Evolutionary conservation across 1,140 invertebrate species (phyloP).

Genomic region (Microplitis mediator): DNA sequence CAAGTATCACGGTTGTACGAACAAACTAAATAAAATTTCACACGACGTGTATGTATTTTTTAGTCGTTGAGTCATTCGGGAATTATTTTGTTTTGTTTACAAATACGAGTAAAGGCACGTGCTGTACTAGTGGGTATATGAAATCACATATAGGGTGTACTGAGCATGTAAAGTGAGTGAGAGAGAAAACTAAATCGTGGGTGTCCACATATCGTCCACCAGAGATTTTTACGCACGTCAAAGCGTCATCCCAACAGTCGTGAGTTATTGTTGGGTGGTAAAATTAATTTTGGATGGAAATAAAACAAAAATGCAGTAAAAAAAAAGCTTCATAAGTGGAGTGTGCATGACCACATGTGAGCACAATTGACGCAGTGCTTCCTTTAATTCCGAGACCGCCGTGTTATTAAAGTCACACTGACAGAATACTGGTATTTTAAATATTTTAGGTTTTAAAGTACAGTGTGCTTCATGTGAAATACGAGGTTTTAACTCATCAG

Average conservation of each 20-base stretch:
- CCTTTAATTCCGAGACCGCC: slow-evolving; percentile 12
- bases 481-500: background rate
- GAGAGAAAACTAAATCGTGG: background rate
- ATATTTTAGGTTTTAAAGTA: slow-evolving; percentile 1
- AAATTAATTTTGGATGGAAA: slow-evolving; percentile 43
- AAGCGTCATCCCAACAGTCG: slow-evolving; percentile 39
- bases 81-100: slow-evolving; percentile 19
- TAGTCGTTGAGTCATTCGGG: slow-evolving; percentile 9
- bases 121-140: background rate
- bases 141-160: too few species aligned
- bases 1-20: slow-evolving; percentile 20
- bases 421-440: background rate
- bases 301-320: slow-evolving; percentile 20
- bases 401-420: background rate
- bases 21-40: slow-evolving; percentile 30
- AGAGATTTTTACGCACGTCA: slow-evolving; percentile 46
- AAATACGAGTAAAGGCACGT: slow-evolving; percentile 10
- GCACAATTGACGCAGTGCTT: slow-evolving; percentile 1
- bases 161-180: too few species aligned
- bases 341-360: slow-evolving; percentile 5
- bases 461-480: background rate
- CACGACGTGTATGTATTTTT: slow-evolving; percentile 17
- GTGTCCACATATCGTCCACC: slow-evolving; percentile 16
- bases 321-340: slow-evolving; percentile 1
- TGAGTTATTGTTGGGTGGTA: slow-evolving; percentile 42